These are phyloP conservation scores for Meteorus cinctellus DNA, from an alignment of 2,888 invertebrate genomes.

Conservation along the genomic window DNA sequence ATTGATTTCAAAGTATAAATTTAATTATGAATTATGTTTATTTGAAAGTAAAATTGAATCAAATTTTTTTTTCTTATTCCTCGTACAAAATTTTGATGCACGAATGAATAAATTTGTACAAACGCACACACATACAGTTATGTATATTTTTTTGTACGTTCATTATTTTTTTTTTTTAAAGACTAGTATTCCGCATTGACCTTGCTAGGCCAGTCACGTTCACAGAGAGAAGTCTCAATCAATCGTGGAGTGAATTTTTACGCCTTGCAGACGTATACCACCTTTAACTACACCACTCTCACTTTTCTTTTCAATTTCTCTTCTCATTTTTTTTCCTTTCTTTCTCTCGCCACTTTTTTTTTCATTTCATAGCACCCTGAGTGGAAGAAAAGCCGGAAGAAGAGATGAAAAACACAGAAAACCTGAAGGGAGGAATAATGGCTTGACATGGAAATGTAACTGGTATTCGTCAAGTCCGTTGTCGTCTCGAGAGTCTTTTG, in stretches of 20 bases:
- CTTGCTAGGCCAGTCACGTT: slow-evolving; percentile 31
- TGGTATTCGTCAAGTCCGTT: background rate
- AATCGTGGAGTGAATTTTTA: slow-evolving; percentile 34
- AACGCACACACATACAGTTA: background rate
- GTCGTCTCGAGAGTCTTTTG: slow-evolving; percentile 19
- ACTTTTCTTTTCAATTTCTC: slow-evolving; percentile 1
- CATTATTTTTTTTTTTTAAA: background rate
- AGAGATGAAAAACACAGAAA: slow-evolving; percentile 22
- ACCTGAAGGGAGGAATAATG: slow-evolving; percentile 21
- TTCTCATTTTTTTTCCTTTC: background rate
- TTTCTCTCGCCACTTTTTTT: slow-evolving; percentile 12
- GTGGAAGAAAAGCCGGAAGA: slow-evolving; percentile 16
- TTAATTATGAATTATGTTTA: no score
- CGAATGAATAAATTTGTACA: background rate
- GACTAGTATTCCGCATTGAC: slow-evolving; percentile 2
- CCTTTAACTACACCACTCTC: slow-evolving; percentile 25
- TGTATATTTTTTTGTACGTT: background rate
- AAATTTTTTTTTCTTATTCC: no score
- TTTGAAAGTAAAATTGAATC: no score
- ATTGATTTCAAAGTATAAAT: no score
- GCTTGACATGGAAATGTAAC: slow-evolving; percentile 27
- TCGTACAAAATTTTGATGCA: background rate
- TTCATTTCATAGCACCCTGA: background rate
- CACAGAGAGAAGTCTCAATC: slow-evolving; percentile 31
- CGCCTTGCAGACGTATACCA: slow-evolving; percentile 23